These are phyloP conservation scores for Symphodus melops DNA, from an alignment of 2,113 vertebrate genomes.

Conservation along the genomic window DNA sequence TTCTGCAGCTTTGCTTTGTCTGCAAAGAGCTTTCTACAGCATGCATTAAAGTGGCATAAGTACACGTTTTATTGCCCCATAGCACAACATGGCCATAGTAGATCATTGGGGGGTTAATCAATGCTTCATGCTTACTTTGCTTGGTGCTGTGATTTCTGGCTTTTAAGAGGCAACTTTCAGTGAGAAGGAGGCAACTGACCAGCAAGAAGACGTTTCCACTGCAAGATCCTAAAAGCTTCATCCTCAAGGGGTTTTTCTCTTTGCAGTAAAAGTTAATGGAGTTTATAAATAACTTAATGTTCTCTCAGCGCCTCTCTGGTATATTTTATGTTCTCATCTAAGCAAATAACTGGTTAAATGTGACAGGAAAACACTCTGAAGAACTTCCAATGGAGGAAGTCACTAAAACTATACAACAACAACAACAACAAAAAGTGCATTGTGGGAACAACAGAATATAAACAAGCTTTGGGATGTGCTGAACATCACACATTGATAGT, in stretches of 20 bases:
- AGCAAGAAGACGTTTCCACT: slow-evolving; percentile 20
- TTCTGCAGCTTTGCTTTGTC: slow-evolving; percentile 5
- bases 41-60: slow-evolving; percentile 24
- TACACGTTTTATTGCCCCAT: slow-evolving; percentile 13
- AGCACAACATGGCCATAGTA: slow-evolving; percentile 1
- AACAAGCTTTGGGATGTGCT: slow-evolving; percentile 7
- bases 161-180: neutral
- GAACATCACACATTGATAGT: slow-evolving; percentile 19
- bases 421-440: too few relatives aligned
- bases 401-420: neutral
- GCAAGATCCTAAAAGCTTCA: slow-evolving; percentile 15
- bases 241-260: slow-evolving; percentile 1
- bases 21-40: slow-evolving; percentile 17
- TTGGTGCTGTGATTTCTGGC: slow-evolving; percentile 6
- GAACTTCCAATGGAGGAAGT: neutral
- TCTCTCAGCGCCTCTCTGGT: neutral
- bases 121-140: slow-evolving; percentile 25
- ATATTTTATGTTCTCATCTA: slow-evolving; percentile 9
- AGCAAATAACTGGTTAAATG: slow-evolving; percentile 5
- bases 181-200: slow-evolving; percentile 10
- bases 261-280: slow-evolving; percentile 40
- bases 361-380: neutral
- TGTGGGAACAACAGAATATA: neutral
- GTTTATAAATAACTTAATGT: slow-evolving; percentile 32
- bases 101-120: slow-evolving; percentile 41